Evolutionary conservation across 2,113 vertebrate species (phyloP).

Genomic region (Crotalus horridus): DNA sequence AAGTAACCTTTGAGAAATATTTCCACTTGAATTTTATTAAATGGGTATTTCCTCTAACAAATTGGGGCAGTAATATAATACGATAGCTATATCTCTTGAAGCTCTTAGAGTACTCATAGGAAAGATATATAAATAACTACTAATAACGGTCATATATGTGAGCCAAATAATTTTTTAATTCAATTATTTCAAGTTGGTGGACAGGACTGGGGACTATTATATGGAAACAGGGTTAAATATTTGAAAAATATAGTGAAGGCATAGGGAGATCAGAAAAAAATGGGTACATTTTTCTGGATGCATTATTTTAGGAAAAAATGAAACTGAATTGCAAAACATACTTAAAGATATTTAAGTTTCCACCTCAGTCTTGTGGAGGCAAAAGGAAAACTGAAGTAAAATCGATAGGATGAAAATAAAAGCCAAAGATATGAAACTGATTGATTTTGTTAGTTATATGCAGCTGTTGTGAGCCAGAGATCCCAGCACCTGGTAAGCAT

Average conservation of each 20-base stretch:
- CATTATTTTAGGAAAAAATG: not conserved
- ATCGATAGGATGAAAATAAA: not conserved
- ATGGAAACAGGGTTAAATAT: not conserved
- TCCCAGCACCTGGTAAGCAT: not conserved
- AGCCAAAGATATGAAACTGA: not conserved
- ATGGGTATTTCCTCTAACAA: not conserved
- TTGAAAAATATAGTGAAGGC: not conserved
- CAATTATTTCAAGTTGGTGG: not conserved
- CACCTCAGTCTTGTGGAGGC: not conserved
- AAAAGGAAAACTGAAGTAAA: not conserved
- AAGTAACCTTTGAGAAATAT: slow-evolving; percentile 38
- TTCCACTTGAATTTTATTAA: slow-evolving; percentile 19
- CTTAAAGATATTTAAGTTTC: not conserved
- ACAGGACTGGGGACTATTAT: not conserved
- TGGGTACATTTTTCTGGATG: not conserved
- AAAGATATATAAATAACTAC: not conserved
- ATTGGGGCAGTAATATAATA: not conserved
- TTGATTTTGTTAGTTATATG: not conserved
- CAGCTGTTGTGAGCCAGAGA: not conserved
- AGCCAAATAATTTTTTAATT: not conserved
- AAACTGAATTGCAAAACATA: not conserved
- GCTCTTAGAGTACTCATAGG: not conserved
- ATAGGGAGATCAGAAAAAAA: no score
- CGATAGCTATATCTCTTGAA: not conserved
- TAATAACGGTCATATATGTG: not conserved